Percentiles rank a stretch among this genome's conserved stretches.
phyloP scores from a whole-genome alignment of 2,113 vertebrate genomes.

The Barnardius zonarius region DNA sequence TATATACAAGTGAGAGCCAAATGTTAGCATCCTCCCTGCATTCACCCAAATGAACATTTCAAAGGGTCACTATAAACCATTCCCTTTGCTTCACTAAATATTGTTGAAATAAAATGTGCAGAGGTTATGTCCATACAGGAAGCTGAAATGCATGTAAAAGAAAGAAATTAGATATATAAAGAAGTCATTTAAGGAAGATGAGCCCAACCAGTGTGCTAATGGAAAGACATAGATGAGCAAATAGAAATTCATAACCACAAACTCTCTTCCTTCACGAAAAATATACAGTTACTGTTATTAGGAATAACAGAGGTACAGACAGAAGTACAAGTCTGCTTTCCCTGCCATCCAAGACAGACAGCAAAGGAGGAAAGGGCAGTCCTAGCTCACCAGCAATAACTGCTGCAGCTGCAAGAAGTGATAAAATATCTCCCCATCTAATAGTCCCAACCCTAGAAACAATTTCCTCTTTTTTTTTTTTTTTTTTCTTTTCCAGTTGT shows the following conservation, averaged over 20 bases:
- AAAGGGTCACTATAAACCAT: neutral
- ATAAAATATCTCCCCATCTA: neutral
- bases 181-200: neutral
- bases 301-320: neutral
- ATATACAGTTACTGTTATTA: neutral
- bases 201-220: neutral
- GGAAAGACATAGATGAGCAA: neutral
- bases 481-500: neutral
- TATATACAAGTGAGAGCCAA: neutral
- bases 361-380: neutral
- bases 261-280: neutral
- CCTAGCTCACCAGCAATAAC: neutral
- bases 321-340: neutral
- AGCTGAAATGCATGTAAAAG: neutral
- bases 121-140: neutral
- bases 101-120: neutral
- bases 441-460: neutral
- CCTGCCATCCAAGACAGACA: neutral
- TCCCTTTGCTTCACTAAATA: neutral
- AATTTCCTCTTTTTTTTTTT: neutral
- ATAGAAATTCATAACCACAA: neutral
- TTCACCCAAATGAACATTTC: neutral
- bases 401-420: slow-evolving; percentile 26
- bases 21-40: neutral
- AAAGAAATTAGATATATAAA: neutral